Percentiles rank a stretch among this genome's conserved stretches.
phyloP scores from a whole-genome alignment of 2,113 vertebrate species.

The Ammodytes marinus region DNA sequence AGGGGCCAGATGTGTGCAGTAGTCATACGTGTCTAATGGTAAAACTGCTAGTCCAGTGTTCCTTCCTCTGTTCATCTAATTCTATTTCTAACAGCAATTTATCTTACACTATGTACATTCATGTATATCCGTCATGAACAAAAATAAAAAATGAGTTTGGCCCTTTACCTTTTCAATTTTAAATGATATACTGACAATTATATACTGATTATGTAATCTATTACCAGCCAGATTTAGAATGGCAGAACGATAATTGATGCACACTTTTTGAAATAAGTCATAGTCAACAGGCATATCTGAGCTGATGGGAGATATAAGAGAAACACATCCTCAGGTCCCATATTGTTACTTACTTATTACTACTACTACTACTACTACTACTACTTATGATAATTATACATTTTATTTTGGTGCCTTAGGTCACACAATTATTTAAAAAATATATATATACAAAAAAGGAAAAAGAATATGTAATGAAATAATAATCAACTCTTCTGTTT shows the following conservation, averaged over 20 bases:
- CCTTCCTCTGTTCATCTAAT: background rate
- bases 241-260: conserved; percentile 5
- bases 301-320: background rate
- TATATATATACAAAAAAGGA: too few relatives aligned
- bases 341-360: too few relatives aligned
- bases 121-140: background rate
- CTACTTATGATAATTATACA: too few relatives aligned
- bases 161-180: background rate
- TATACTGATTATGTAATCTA: background rate
- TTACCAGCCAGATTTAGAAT: background rate
- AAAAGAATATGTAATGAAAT: too few relatives aligned
- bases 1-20: background rate
- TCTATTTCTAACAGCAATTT: background rate
- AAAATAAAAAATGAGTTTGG: background rate
- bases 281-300: background rate
- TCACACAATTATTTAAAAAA: too few relatives aligned
- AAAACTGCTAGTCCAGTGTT: background rate
- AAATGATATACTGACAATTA: background rate
- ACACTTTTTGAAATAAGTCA: background rate
- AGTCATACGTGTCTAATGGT: background rate
- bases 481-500: too few relatives aligned
- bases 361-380: too few relatives aligned
- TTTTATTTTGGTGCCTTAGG: too few relatives aligned
- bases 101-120: background rate
- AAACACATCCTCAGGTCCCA: background rate